Evolutionary conservation across 2,888 invertebrate genomes (phyloP), one percentile per base, ranked within the genome.

Genomic region (Parnassius mnemosyne): DNA sequence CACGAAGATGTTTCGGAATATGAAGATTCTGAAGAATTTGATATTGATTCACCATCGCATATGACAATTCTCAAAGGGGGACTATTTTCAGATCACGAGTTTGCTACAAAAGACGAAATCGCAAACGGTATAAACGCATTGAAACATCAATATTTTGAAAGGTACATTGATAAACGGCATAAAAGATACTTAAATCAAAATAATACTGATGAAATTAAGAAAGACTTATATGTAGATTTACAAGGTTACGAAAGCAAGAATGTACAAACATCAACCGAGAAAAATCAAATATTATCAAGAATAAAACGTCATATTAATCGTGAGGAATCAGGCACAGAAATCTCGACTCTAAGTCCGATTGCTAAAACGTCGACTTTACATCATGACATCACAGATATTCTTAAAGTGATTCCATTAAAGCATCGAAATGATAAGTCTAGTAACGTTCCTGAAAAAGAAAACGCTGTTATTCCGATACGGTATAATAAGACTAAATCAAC

Each of bases 21-120:
- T 53, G 82, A 84, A 64, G 79, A 84, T 53, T 75, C 81, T 3
- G 75, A 70, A 56, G 84, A 85, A 65, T 70, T 71, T 41, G 80
- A 83, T 69, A 82, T 83, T 47, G 68, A 83, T 11, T 75, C 84
- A 41, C 50, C 60, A 34, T 55, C 60, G n/a, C 83, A 88, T 63
- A 69, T 84, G 0, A 89, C 90, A n/a, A 74, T 91, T n/a, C 67
- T 91, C 2, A 90, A 87, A 84, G 91, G 91, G 10, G 91, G 91
- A 3, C 67, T 84, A 52, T 90, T 91, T 62, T 74, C 81, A 10
- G 87, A 87, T 46, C 78, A 80, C 44, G 74, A 74, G 7, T 69
- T 69, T 9, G 70, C 67, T 16, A 68, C 66, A 16, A 66, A 65
- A 10, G 68, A 80, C 51, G 77, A 76, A 63, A 78, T 77, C 3